phyloP scores from a whole-genome alignment of 2,888 invertebrate species.

The Drosophila putrida region DNA sequence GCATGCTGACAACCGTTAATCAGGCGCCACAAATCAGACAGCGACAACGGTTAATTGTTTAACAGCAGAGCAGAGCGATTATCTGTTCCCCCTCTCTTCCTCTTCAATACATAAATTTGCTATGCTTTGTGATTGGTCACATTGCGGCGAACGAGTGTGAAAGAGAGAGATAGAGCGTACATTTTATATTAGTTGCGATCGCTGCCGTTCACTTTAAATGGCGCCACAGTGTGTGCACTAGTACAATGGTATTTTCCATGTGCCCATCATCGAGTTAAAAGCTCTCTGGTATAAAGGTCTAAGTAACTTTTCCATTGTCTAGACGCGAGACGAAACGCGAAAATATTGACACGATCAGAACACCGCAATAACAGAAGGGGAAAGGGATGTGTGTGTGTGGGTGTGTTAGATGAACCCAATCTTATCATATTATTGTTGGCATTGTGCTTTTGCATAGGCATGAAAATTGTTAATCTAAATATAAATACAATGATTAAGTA shows the following conservation, averaged over 20 bases:
- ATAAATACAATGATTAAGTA: slow-evolving; percentile 34
- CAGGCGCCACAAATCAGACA: slow-evolving; percentile 71
- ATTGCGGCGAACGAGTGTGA: slow-evolving; percentile 1
- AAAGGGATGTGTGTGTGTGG: neutral
- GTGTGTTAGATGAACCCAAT: slow-evolving; percentile 15
- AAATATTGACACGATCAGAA: slow-evolving; percentile 66
- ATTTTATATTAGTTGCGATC: slow-evolving; percentile 54
- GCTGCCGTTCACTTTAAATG: slow-evolving; percentile 37
- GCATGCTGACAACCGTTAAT: slow-evolving; percentile 75
- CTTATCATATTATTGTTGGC: slow-evolving; percentile 28
- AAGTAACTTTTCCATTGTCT: slow-evolving; percentile 47
- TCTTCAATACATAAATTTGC: neutral
- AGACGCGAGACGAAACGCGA: slow-evolving; percentile 42
- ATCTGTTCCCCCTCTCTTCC: slow-evolving; percentile 10
- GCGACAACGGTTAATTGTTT: slow-evolving; percentile 44
- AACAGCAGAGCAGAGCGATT: slow-evolving; percentile 41
- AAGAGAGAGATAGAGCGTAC: slow-evolving; percentile 10
- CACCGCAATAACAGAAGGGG: neutral
- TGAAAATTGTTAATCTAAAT: slow-evolving; percentile 70
- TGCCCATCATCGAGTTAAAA: neutral
- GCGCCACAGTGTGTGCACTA: slow-evolving; percentile 35
- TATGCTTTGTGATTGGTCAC: slow-evolving; percentile 55
- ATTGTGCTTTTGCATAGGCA: slow-evolving; percentile 64
- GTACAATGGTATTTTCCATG: slow-evolving; percentile 36
- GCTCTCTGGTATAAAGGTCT: neutral